Percentiles rank a stretch among this genome's conserved stretches.
These are phyloP conservation scores for Matsumurasca onukii DNA, from an alignment of 1,140 invertebrate species.

Conservation along the genomic window DNA sequence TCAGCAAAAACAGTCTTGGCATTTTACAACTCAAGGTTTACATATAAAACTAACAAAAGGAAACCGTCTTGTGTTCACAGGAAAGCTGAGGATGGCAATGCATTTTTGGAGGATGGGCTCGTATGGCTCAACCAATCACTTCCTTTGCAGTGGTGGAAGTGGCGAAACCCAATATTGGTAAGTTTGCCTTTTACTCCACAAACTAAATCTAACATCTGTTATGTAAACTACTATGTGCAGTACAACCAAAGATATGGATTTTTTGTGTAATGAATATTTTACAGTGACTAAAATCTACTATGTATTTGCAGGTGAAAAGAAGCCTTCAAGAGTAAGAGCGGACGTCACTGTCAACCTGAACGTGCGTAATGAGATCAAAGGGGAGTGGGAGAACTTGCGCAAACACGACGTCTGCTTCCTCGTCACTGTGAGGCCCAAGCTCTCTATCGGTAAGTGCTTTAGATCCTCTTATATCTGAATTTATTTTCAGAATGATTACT, in stretches of 20 bases:
- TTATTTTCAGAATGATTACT: no score
- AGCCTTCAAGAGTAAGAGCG: slow-evolving; percentile 90
- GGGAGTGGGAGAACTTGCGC: slow-evolving; percentile 95
- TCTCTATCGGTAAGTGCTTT: slow-evolving; percentile 79
- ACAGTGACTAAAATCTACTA: no score
- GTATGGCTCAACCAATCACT: slow-evolving; percentile 95
- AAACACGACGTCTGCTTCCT: slow-evolving; percentile 99
- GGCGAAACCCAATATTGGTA: slow-evolving; percentile 79
- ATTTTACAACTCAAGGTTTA: no score
- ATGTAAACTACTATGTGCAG: no score
- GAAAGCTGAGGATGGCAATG: slow-evolving; percentile 82
- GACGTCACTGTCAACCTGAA: slow-evolving; percentile 93
- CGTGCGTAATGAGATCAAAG: slow-evolving; percentile 86
- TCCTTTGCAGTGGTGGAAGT: slow-evolving; percentile 96
- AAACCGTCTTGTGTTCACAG: no score
- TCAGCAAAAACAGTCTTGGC: no score
- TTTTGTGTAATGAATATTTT: no score
- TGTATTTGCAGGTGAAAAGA: slow-evolving; percentile 71
- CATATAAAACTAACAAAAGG: no score
- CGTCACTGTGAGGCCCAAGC: slow-evolving; percentile 83
- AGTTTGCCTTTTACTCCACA: no score
- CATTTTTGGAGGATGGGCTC: slow-evolving; percentile 94
- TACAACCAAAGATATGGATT: no score
- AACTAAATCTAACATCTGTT: no score
- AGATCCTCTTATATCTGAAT: no score